Base-by-base conservation (phyloP, 2,113 vertebrate species). In the Solea senegalensis region DNA sequence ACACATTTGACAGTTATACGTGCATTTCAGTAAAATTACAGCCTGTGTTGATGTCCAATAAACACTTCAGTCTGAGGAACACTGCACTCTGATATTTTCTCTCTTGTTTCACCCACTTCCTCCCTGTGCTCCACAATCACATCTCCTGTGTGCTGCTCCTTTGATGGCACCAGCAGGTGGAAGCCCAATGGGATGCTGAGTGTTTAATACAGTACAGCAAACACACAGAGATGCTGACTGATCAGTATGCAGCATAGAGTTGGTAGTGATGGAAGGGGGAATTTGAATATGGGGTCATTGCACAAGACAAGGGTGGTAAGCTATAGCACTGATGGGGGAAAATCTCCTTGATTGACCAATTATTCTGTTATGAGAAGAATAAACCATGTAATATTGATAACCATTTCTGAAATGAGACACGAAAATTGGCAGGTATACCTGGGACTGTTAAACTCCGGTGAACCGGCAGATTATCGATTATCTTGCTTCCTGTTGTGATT, bases 101-200 rank as follows among this genome's bases (percentile, higher is more conserved):
- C 74, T 67, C 62, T 65, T 62, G 14, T 16, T 68, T 84, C 66
- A 48, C 77, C 82, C 74, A 74, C 86, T 70, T 74, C 65, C 70
- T 74, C 67, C 74, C 65, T 50, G 80, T 74, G 69, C 85, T 84
- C 72, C 49, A 66, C 80, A 86, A 81, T 85, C 87, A 82, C 68
- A 65, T 79, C 71, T 81, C 87, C 78, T 27, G 76, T 78, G 80
- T 65, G 81, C 73, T 48, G 76, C 62, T 75, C 56, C 75, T 85
- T 82, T 85, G 83, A 81, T 85, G 78, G 82, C 46, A 27, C 74
- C 77, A 82, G 80, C 82, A 85, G 86, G 82, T 83, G 81, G 86
- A 79, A 79, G 70, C 74, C 71, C 68, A 60, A 71, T 3, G 34
- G 73, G 84, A 78, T 76, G 78, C 81, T 80, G 84, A 84, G 84